phyloP scores from a whole-genome alignment of 2,113 vertebrate species.

The Podarcis cretensis region DNA sequence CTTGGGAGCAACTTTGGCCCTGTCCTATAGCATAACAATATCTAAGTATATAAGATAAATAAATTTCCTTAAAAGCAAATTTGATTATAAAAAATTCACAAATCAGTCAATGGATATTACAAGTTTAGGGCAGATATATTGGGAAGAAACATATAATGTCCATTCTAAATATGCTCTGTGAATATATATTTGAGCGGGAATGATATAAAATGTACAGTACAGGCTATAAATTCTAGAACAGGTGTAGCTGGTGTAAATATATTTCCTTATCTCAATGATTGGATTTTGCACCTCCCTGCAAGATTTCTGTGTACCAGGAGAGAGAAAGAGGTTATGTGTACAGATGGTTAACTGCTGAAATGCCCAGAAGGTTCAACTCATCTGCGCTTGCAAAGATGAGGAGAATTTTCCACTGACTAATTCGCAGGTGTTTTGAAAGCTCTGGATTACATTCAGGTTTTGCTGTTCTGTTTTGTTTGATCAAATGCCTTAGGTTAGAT shows the following conservation, averaged over 20 bases:
- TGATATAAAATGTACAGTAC: conserved; percentile 30
- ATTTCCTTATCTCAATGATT: conserved; percentile 74
- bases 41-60: no score
- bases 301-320: conserved; percentile 64
- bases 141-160: conserved; percentile 39
- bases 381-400: conserved; percentile 72
- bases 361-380: conserved; percentile 83
- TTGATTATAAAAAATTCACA: background rate
- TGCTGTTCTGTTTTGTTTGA: conserved; percentile 51
- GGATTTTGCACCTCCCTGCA: conserved; percentile 78
- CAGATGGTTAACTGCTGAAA: conserved; percentile 82
- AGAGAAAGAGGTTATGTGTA: conserved; percentile 74
- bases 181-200: conserved; percentile 59
- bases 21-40: no score
- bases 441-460: conserved; percentile 71
- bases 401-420: conserved; percentile 69
- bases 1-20: no score
- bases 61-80: no score
- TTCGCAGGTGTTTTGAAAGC: conserved; percentile 80
- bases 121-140: background rate
- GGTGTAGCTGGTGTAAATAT: conserved; percentile 77
- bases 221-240: conserved; percentile 69
- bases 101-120: background rate
- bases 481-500: conserved; percentile 72
- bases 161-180: conserved; percentile 63